Percentiles rank a stretch among this genome's conserved stretches.
Conservation (phyloP, 2,888 invertebrate genomes). For the Conistra vaccinii region DNA sequence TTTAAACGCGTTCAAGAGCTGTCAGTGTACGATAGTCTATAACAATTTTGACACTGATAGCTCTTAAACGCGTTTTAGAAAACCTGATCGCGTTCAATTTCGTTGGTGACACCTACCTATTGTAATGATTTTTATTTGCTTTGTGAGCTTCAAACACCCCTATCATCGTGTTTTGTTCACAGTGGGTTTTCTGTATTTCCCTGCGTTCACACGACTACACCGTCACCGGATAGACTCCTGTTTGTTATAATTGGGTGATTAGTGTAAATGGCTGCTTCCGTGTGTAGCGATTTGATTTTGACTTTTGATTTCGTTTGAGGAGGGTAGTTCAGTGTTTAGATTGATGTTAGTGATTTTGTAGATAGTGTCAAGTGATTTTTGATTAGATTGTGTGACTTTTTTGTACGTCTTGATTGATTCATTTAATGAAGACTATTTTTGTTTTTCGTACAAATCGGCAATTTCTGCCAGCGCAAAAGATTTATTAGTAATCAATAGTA, state of each 20-base stretch:
- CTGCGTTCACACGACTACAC: constrained; percentile 1
- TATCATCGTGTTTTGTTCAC: constrained; percentile 6
- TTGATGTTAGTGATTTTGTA: constrained; percentile 20
- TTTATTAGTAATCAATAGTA: too few species aligned
- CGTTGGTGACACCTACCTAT: too few species aligned
- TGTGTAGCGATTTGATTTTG: constrained; percentile 55
- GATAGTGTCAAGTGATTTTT: constrained; percentile 13
- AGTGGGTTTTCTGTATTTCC: constrained; percentile 38
- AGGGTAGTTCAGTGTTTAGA: constrained; percentile 43
- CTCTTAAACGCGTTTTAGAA: too few species aligned
- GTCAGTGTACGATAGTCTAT: too few species aligned
- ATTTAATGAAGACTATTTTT: neutral
- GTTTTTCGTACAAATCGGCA: neutral
- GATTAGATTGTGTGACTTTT: neutral
- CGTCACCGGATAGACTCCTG: constrained; percentile 64
- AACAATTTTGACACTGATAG: too few species aligned
- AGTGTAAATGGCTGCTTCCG: constrained; percentile 60
- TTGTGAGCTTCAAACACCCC: neutral
- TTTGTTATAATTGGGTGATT: constrained; percentile 61
- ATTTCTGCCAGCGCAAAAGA: neutral
- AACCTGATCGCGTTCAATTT: too few species aligned
- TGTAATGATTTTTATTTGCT: too few species aligned
- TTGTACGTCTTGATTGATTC: neutral
- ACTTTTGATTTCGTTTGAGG: constrained; percentile 54
- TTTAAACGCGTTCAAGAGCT: too few species aligned